Evolutionary conservation across 2,113 vertebrate genomes (phyloP).

Genomic region (Epinephelus fuscoguttatus): DNA sequence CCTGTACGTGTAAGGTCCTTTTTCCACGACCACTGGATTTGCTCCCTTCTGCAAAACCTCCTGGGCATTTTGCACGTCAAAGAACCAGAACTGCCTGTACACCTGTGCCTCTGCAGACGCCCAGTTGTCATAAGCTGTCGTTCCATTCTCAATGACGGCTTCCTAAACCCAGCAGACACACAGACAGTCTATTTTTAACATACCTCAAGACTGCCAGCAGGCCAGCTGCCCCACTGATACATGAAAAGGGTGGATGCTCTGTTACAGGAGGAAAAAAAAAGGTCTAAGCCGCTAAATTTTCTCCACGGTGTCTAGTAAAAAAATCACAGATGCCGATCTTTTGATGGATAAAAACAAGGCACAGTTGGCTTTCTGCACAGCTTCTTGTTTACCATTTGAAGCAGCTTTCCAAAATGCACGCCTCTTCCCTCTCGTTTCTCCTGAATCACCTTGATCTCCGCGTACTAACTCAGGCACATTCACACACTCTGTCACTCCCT

Average conservation of each 20-base stretch:
- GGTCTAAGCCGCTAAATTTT: neutral
- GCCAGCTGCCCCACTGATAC: conserved; percentile 63
- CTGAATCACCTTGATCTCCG: conserved; percentile 74
- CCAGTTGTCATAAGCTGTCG: conserved; percentile 91
- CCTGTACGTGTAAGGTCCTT: conserved; percentile 95
- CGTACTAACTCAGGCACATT: conserved; percentile 3
- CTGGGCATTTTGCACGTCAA: conserved; percentile 88
- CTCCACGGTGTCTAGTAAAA: neutral
- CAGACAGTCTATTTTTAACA: conserved; percentile 75
- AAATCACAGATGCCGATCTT: conserved; percentile 35
- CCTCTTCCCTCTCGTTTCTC: conserved; percentile 50
- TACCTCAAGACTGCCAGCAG: conserved; percentile 61
- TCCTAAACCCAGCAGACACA: conserved; percentile 85
- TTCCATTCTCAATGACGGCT: conserved; percentile 89
- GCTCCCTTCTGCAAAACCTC: conserved; percentile 81
- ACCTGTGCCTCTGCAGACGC: conserved; percentile 83
- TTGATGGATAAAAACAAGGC: conserved; percentile 26
- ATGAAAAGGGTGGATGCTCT: conserved; percentile 48
- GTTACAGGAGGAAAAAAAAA: neutral
- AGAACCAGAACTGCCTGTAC: conserved; percentile 95
- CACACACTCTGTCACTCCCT: conserved; percentile 31
- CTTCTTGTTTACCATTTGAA: conserved; percentile 43
- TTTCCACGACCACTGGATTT: conserved; percentile 86
- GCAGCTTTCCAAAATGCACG: conserved; percentile 24
- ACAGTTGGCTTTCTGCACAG: conserved; percentile 24